Evolutionary conservation across 2,888 invertebrate genomes (phyloP), one percentile per base, ranked within the genome.

Genomic region (Euzetes globulus): DNA sequence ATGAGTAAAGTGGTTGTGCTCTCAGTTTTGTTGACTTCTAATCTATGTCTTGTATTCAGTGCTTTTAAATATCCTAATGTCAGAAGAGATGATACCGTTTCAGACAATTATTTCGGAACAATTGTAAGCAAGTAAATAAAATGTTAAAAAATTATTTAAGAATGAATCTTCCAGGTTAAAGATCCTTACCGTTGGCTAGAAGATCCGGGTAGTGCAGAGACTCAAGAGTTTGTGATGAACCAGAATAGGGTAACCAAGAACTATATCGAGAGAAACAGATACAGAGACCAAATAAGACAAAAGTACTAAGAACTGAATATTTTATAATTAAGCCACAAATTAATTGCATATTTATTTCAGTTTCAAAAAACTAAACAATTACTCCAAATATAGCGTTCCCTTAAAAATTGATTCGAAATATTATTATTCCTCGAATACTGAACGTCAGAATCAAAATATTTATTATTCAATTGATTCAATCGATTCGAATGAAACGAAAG

Each of bases 121-220:
- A 13, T 7, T 11, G 74, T 74, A 71, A 63, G 27, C 17, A n/a
- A n/a, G n/a, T n/a, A n/a, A n/a, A n/a, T n/a, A n/a, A n/a, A n/a
- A n/a, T n/a, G n/a, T n/a, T n/a, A n/a, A n/a, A n/a, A n/a, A n/a
- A n/a, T n/a, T n/a, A n/a, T n/a, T n/a, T n/a, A n/a, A n/a, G n/a
- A n/a, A n/a, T n/a, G n/a, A n/a, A n/a, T n/a, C n/a, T n/a, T 41
- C 13, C n/a, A 74, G 74, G 29, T 68, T 15, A 15, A 1, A 7
- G 74, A 74, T 45, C 71, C 74, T 4, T 74, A 74, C 29, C 71
- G 71, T 58, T 74, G 74, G 74, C 37, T 74, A 45, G 74, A 74
- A 52, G 22, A 74, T 19, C 60, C 74, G 50, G 55, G 52, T 11
- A 37, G 37, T n/a, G 33, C 29, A 13, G 74, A 74, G 70, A 74